These are phyloP conservation scores for Philantomba maxwellii DNA, from an alignment of 2,113 vertebrate genomes.

Conservation along the genomic window DNA sequence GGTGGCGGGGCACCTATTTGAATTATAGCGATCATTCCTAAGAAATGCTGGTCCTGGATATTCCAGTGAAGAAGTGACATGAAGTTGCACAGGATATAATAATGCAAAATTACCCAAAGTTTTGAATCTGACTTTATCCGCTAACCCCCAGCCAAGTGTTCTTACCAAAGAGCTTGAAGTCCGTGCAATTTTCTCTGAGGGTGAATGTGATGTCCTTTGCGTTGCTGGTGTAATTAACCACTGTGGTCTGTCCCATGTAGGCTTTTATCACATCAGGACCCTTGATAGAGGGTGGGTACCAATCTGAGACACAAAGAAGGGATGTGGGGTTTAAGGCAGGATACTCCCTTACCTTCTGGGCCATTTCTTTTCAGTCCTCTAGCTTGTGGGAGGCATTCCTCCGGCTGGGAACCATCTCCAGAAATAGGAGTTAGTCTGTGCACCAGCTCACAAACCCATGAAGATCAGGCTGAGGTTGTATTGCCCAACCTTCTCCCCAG, in stretches of 20 bases:
- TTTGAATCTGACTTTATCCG: neutral
- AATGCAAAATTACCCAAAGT: neutral
- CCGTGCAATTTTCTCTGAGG: neutral
- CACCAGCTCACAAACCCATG: neutral
- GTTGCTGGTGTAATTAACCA: neutral
- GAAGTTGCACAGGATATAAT: neutral
- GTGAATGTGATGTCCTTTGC: neutral
- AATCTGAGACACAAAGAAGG: slow-evolving; percentile 53
- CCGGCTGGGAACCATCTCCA: neutral
- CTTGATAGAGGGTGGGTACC: slow-evolving; percentile 29
- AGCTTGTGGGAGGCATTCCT: neutral
- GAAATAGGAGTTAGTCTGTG: neutral
- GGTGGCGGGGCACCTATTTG: neutral
- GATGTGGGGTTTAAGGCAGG: neutral
- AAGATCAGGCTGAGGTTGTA: no score
- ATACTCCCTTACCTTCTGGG: neutral
- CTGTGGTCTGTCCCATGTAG: neutral
- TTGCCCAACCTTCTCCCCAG: neutral
- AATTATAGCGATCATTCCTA: neutral
- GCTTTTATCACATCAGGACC: neutral
- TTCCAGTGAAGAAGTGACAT: neutral
- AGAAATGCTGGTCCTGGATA: neutral
- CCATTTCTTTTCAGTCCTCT: no score
- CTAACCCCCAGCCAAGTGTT: neutral
- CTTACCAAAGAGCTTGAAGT: slow-evolving; percentile 45